Percentiles rank a stretch among this genome's conserved stretches.
These are phyloP conservation scores for Bubo bubo DNA, from an alignment of 2,113 vertebrate genomes.

Conservation along the genomic window DNA sequence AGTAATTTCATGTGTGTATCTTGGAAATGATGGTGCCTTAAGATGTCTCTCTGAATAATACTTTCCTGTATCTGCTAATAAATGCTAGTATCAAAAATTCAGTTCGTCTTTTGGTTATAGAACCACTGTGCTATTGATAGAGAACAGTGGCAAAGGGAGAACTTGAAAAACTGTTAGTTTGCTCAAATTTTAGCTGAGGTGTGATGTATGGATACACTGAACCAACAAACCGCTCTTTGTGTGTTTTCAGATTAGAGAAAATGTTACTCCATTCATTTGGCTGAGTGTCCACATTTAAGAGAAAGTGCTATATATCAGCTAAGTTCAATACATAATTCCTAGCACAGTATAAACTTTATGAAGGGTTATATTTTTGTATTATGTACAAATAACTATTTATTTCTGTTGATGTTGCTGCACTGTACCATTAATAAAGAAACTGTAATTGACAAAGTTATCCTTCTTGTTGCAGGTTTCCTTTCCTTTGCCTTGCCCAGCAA, in stretches of 20 bases:
- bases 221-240: neutral
- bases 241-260: neutral
- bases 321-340: neutral
- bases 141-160: neutral
- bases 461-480: neutral
- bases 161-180: neutral
- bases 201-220: neutral
- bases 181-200: neutral
- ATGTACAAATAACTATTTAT: neutral
- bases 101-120: neutral
- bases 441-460: neutral
- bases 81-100: neutral
- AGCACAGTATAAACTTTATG: neutral
- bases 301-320: neutral
- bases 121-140: neutral
- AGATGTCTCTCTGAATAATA: neutral
- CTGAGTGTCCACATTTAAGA: neutral
- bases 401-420: slow-evolving; percentile 2
- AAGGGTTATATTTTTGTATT: slow-evolving; percentile 65
- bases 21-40: slow-evolving; percentile 45
- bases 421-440: slow-evolving; percentile 38
- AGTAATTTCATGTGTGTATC: neutral
- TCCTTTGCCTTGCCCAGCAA: neutral
- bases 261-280: neutral
- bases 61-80: neutral